Evolutionary conservation across 1,140 invertebrate species (phyloP), one percentile per base, ranked within the genome.

Genomic region (Pseudomyrmex flavicornis): DNA sequence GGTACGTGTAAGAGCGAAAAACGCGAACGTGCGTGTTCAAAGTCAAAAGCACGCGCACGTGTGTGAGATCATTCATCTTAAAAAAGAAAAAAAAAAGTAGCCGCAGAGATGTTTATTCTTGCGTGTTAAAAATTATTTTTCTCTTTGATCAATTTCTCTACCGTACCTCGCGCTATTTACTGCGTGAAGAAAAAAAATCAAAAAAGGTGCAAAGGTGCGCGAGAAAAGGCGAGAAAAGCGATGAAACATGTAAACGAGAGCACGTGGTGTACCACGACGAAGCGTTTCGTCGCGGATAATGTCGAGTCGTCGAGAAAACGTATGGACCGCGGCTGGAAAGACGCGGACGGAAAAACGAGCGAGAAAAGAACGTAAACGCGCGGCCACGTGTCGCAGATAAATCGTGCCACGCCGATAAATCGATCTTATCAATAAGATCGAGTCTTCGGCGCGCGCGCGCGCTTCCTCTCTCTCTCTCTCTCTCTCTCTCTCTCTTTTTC

Each of bases 361-460:
- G 59, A 46, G 61, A 35, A 7, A 44, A 44, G 77, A 88, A 74
- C 13, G 63, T 68, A 79, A 80, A 82, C 44, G 68, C 62, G 68
- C 74, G 69, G 69, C 75, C 88, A 89, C 87, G 88, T 66, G 88
- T 88, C 87, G 70, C 74, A 62, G 75, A 88, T 88, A 86, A 88
- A 86, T 84, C 75, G 73, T 74, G 65, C 61, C 52, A 15, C 15
- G 58, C 46, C 84, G 84, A 88, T 89, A 88, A 89, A 89, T 89
- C 82, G 87, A 89, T 58, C 80, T 86, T 82, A 88, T 88, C 88
- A 86, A 88, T 89, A 88, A 84, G 87, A 89, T 88, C 75, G 87
- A 56, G 52, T 17, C 20, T 52, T 50, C 12, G 13, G 44, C 13
- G 10, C 50, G 13, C 50, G 50, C 13, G 17, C 17, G 17, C 17